Conservation (phyloP, 2,113 vertebrate species). For the Procavia capensis region DNA sequence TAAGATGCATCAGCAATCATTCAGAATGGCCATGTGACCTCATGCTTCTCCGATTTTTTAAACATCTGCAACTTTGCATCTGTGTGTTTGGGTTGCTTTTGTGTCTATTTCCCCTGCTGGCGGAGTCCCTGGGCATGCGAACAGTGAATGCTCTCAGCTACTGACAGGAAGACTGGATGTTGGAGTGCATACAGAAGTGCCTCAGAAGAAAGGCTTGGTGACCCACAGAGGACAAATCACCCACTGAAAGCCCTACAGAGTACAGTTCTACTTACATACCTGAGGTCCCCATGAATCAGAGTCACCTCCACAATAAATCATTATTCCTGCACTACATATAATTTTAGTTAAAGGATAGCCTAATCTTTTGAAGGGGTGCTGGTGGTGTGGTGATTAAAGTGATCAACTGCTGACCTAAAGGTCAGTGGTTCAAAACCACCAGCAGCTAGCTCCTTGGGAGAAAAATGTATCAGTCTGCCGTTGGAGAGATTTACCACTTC, state of each 20-base stretch:
- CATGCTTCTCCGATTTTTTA: not conserved
- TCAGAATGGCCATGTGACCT: no score
- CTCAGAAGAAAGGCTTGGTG: not conserved
- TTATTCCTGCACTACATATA: not conserved
- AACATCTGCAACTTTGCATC: not conserved
- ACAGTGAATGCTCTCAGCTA: not conserved
- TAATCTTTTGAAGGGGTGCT: not conserved
- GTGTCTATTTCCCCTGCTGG: not conserved
- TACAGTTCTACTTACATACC: not conserved
- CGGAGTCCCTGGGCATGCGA: not conserved
- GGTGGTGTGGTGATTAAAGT: no score
- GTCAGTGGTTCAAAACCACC: no score
- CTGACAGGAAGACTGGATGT: not conserved
- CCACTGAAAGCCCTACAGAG: not conserved
- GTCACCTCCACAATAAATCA: not conserved
- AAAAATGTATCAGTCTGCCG: no score
- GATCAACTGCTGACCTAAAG: no score
- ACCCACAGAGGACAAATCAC: not conserved
- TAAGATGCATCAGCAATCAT: not conserved
- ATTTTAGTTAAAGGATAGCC: not conserved
- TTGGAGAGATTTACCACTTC: no score
- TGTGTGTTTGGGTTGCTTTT: not conserved
- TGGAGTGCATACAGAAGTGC: not conserved
- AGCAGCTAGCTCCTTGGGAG: no score
- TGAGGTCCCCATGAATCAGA: not conserved